Evolutionary conservation across 2,888 invertebrate genomes (phyloP).

Genomic region (Aphodius sticticus): DNA sequence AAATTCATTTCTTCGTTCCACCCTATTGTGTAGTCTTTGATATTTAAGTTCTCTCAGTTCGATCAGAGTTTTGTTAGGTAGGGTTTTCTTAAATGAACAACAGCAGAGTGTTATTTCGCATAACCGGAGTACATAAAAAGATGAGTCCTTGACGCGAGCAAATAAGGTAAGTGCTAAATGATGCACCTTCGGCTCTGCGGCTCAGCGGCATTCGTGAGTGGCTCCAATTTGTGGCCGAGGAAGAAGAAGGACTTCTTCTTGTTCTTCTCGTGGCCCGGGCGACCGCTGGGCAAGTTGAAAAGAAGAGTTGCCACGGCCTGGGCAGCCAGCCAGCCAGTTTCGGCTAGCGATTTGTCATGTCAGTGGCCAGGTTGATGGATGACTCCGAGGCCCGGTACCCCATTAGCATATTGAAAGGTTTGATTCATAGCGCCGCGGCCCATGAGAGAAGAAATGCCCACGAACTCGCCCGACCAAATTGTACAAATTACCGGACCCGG

Average conservation of each 20-base stretch:
- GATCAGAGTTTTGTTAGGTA: background rate
- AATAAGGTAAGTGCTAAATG: slow-evolving; percentile 4
- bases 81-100: background rate
- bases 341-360: slow-evolving; percentile 59
- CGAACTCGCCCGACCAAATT: background rate
- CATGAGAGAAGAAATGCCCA: slow-evolving; percentile 39
- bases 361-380: slow-evolving; percentile 59
- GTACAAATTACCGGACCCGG: background rate
- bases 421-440: slow-evolving; percentile 52
- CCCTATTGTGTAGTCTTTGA: no score
- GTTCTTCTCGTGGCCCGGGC: background rate
- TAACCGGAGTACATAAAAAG: background rate
- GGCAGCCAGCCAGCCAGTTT: slow-evolving; percentile 13
- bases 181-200: background rate
- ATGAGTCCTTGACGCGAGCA: background rate
- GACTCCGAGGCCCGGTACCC: slow-evolving; percentile 49
- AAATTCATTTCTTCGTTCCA: background rate
- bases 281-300: background rate
- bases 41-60: no score
- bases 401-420: slow-evolving; percentile 61
- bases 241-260: background rate
- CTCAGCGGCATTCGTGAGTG: slow-evolving; percentile 14
- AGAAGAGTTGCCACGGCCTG: background rate
- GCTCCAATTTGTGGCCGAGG: slow-evolving; percentile 12
- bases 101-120: background rate